These are phyloP conservation scores for Microplitis deprimator DNA, from an alignment of 2,888 invertebrate genomes.

Conservation along the genomic window DNA sequence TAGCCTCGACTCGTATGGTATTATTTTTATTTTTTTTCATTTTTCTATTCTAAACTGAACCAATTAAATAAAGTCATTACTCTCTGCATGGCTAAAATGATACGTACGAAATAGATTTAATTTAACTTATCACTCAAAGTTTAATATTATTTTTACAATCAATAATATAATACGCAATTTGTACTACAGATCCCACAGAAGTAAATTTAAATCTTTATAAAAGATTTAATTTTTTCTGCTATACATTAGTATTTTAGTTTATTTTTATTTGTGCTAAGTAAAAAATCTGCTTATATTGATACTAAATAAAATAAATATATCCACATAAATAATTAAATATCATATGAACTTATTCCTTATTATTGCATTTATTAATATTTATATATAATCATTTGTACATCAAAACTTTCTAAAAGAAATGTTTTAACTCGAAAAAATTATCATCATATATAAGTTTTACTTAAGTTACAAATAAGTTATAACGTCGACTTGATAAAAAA, in stretches of 20 bases:
- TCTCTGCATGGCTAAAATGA: background rate
- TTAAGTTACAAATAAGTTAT: too few relatives aligned
- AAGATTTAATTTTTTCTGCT: background rate
- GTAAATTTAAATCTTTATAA: background rate
- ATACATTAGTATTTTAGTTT: background rate
- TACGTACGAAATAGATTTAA: background rate
- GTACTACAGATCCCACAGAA: background rate
- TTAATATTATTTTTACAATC: background rate
- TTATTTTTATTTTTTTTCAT: background rate
- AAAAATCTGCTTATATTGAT: background rate
- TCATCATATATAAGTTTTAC: too few relatives aligned
- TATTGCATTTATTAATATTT: background rate
- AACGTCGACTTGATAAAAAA: too few relatives aligned
- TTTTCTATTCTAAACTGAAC: background rate
- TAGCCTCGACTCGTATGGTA: background rate
- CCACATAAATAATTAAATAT: background rate
- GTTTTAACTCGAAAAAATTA: too few relatives aligned
- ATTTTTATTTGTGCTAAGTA: background rate
- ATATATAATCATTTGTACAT: background rate
- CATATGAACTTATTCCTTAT: background rate
- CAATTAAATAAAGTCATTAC: background rate
- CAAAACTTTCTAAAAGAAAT: too few relatives aligned
- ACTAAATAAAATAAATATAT: background rate
- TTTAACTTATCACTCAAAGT: background rate
- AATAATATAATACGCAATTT: background rate